Base-by-base conservation (phyloP, 2,113 vertebrate species). In the Brachypteracias leptosomus region DNA sequence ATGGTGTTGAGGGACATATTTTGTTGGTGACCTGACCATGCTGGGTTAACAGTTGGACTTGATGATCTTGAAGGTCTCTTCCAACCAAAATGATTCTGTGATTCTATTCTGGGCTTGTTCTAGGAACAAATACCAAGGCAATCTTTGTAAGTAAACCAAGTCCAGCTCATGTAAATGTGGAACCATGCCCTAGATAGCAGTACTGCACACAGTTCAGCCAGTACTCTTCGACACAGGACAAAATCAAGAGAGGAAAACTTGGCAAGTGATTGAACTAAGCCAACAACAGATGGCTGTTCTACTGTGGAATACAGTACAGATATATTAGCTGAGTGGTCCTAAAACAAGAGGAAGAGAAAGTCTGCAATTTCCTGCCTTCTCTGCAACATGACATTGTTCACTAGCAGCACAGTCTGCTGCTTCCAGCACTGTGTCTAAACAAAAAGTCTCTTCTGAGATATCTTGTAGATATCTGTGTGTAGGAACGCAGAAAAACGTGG, bases 351-450 rank as follows among this genome's bases (percentile, higher is more conserved):
- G 17, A 55, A 55, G n/a, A 71, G 10, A 13, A 58, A 46, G 16
- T n/a, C 42, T 83, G 61, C 36, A 44, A 44, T 44, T 44, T 12
- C 16, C 11, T 79, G 2, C 26, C 22, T 55, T 74, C 17, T 52
- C 11, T 70, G 33, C 22, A 59, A 31, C 4, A 2, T 42, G 33
- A 28, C 0, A 0, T 15, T 67, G 26, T 17, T 3, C 57, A 62
- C 57, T 29, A 65, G 57, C 62, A 59, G 52, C 17, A 22, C 7
- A 46, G 24, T n/a, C 47, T 38, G 24, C 58, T 71, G 26, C 6
- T 54, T 86, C 42, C 18, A 55, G 55, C 85, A 35, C 21, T 65
- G 61, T 68, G 75, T n/a, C 49, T 77, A 70, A 63, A 44, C 20
- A 62, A 24, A 38, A 88, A 11, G 29, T 42, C 24, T 10, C 11